Evolutionary conservation across 2,888 invertebrate species (phyloP).

Genomic region (Uloborus plumipes): DNA sequence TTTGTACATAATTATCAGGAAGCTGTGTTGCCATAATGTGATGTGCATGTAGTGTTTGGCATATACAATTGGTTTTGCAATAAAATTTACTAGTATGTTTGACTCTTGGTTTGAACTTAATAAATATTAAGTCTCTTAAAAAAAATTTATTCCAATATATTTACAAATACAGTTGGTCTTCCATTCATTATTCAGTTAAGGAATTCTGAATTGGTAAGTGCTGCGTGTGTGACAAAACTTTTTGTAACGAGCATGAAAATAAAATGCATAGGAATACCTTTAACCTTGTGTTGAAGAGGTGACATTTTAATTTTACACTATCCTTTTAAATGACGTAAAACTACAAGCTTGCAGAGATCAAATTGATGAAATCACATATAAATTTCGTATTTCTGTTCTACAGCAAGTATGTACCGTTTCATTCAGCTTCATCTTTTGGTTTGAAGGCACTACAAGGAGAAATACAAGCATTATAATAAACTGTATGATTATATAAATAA

Average conservation of each 20-base stretch:
- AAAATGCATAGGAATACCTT: too few relatives aligned
- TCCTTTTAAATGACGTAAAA: too few relatives aligned
- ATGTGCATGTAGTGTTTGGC: constrained; percentile 64
- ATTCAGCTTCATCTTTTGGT: constrained; percentile 25
- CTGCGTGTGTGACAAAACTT: too few relatives aligned
- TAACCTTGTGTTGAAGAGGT: too few relatives aligned
- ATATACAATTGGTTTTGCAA: constrained; percentile 65
- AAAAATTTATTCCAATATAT: too few relatives aligned
- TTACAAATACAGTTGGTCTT: too few relatives aligned
- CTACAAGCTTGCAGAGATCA: too few relatives aligned
- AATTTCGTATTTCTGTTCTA: not conserved
- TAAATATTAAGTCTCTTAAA: too few relatives aligned
- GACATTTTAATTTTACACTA: too few relatives aligned
- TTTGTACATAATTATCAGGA: constrained; percentile 54
- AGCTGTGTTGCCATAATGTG: constrained; percentile 61
- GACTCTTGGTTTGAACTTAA: not conserved
- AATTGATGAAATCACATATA: not conserved
- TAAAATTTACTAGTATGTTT: constrained; percentile 64
- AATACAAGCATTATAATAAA: not conserved
- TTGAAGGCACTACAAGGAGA: constrained; percentile 9
- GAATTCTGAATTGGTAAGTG: too few relatives aligned
- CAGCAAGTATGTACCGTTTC: not conserved
- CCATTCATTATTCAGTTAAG: too few relatives aligned
- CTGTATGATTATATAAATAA: not conserved
- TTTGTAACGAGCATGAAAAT: too few relatives aligned